A percentile compares a stretch with the other conserved stretches of the same genome.
Evolutionary conservation across 2,113 vertebrate genomes (phyloP).

Genomic region (Oceanodroma tethys): DNA sequence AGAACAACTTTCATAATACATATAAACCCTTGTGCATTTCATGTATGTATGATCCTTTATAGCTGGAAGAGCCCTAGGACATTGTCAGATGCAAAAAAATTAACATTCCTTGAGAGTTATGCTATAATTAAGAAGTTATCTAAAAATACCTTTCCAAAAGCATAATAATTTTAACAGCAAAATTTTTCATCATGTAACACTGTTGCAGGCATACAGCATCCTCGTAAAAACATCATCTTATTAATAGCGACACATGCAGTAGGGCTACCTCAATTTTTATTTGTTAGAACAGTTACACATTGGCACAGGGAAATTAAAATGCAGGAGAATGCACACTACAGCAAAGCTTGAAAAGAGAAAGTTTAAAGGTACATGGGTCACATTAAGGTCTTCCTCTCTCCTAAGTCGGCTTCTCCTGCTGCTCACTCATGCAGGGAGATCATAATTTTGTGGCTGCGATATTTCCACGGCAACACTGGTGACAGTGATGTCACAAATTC

Average conservation of each 20-base stretch:
- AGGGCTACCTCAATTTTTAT: background rate
- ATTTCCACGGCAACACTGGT: conserved; percentile 60
- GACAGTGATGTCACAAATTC: conserved; percentile 61
- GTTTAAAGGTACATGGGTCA: background rate
- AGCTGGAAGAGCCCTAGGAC: background rate
- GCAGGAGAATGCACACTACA: background rate
- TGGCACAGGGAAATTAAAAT: background rate
- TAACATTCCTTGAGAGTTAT: background rate
- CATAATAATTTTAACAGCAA: background rate
- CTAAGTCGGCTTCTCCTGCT: background rate
- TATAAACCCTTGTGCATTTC: background rate
- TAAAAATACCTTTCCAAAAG: background rate
- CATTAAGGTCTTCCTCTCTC: conserved; percentile 5
- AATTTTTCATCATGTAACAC: background rate
- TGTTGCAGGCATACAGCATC: background rate
- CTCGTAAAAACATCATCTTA: background rate
- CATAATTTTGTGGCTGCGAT: conserved; percentile 47
- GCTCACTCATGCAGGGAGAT: conserved; percentile 45
- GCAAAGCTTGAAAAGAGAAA: conserved; percentile 1
- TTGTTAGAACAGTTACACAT: background rate
- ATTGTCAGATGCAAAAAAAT: background rate
- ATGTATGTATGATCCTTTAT: background rate
- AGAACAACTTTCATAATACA: background rate
- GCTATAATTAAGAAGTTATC: background rate
- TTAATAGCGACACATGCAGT: background rate